These are phyloP conservation scores for Elephantulus edwardii DNA, from an alignment of 2,113 vertebrate genomes.

Conservation along the genomic window DNA sequence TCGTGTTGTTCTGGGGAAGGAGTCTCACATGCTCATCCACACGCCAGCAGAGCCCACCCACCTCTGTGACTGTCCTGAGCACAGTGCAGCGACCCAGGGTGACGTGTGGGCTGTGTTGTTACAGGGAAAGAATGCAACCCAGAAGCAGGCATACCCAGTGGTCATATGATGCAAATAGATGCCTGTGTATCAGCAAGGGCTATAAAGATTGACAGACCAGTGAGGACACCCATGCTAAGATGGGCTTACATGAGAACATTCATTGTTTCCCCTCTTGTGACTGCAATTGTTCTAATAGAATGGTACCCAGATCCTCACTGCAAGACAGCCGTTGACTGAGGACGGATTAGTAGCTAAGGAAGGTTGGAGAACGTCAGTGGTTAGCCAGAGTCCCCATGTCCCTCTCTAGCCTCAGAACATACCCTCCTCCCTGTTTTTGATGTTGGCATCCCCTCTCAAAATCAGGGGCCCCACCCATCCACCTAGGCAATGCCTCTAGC, in stretches of 20 bases:
- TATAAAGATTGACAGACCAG: not conserved
- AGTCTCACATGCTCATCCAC: accelerated
- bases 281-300: not conserved
- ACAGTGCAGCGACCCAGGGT: not conserved
- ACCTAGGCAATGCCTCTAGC: too few relatives aligned
- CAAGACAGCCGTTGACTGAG: not conserved
- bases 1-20: not conserved
- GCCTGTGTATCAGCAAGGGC: not conserved
- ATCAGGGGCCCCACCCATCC: not conserved
- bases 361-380: not conserved
- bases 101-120: not conserved
- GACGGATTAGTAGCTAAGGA: not conserved
- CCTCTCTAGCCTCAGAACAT: not conserved
- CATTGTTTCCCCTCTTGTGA: not conserved
- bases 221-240: not conserved
- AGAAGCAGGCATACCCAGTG: not conserved
- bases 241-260: accelerated
- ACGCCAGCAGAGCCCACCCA: not conserved
- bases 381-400: too few relatives aligned
- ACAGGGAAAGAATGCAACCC: too few relatives aligned
- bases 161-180: not conserved
- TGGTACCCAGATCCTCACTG: not conserved
- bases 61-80: not conserved
- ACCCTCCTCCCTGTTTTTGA: accelerated
- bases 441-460: not conserved